Percentiles rank a stretch among this genome's conserved stretches.
These are phyloP conservation scores for Pseudomugil gertrudae DNA, from an alignment of 2,797 vertebrate genomes.

Conservation along the genomic window DNA sequence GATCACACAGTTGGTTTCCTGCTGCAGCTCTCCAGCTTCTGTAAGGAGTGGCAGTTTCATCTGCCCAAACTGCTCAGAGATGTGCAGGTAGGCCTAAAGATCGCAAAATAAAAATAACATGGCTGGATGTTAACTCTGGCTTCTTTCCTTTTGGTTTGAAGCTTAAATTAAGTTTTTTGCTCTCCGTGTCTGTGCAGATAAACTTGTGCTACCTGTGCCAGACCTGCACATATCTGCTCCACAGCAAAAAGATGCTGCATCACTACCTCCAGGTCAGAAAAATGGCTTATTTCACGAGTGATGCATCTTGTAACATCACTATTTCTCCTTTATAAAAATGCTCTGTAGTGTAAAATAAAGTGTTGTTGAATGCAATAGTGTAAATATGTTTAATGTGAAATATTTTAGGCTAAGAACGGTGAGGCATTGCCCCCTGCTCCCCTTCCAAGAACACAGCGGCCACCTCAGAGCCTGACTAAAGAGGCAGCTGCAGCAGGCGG, in stretches of 20 bases:
- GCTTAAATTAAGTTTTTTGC: background rate
- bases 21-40: slow-evolving; percentile 96
- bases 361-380: background rate
- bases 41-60: slow-evolving; percentile 97
- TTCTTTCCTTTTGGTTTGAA: background rate
- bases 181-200: slow-evolving; percentile 79
- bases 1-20: slow-evolving; percentile 98
- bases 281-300: background rate
- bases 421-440: slow-evolving; percentile 86
- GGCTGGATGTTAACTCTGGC: background rate
- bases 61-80: slow-evolving; percentile 92
- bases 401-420: slow-evolving; percentile 89
- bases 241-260: slow-evolving; percentile 98
- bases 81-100: slow-evolving; percentile 83
- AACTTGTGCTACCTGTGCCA: slow-evolving; percentile 97
- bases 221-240: slow-evolving; percentile 95
- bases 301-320: background rate
- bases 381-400: background rate
- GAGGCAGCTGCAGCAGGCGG: slow-evolving; percentile 45
- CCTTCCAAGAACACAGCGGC: slow-evolving; percentile 82
- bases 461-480: slow-evolving; percentile 83
- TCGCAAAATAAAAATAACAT: background rate
- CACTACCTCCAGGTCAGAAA: slow-evolving; percentile 93
- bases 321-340: background rate
- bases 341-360: too few relatives aligned